A percentile compares a stretch with the other conserved stretches of the same genome.
phyloP scores from a whole-genome alignment of 2,797 vertebrate genomes.

The Trematomus bernacchii region DNA sequence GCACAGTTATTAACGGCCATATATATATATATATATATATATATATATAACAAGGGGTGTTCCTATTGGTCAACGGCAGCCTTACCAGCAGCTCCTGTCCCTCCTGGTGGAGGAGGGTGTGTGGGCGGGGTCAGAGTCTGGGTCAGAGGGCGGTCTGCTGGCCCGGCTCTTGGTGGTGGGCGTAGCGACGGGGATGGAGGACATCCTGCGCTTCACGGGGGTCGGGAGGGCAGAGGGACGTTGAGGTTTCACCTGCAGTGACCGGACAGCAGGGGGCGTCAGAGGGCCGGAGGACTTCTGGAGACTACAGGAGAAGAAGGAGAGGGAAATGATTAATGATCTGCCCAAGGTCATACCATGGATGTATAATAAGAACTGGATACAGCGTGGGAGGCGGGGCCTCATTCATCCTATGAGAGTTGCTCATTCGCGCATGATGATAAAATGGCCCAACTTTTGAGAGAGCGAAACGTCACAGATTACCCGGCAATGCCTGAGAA shows the following conservation, averaged over 20 bases:
- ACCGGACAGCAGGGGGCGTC: constrained; percentile 66
- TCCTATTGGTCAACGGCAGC: not conserved
- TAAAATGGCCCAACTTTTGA: too few species aligned
- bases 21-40: too few species aligned
- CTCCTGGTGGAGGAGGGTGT: constrained; percentile 46
- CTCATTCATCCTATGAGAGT: too few species aligned
- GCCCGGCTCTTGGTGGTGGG: constrained; percentile 50
- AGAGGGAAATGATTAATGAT: not conserved
- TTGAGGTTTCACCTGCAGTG: constrained; percentile 72
- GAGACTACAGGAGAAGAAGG: constrained; percentile 58
- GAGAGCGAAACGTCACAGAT: too few species aligned
- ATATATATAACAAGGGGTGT: too few species aligned
- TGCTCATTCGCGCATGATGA: too few species aligned
- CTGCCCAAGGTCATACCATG: not conserved
- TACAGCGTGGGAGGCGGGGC: too few species aligned
- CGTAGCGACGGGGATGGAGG: constrained; percentile 80
- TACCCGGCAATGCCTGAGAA: too few species aligned
- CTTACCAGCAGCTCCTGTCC: constrained; percentile 78
- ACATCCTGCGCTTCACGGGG: constrained; percentile 78
- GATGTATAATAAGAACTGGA: too few species aligned
- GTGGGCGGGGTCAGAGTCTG: too few species aligned
- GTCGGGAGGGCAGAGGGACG: constrained; percentile 87
- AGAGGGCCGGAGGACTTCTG: constrained; percentile 56
- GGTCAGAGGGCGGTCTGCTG: constrained; percentile 10
- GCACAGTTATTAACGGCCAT: too few species aligned